Conservation (phyloP, 1,140 invertebrate species). For the Drosophila mauritiana region DNA sequence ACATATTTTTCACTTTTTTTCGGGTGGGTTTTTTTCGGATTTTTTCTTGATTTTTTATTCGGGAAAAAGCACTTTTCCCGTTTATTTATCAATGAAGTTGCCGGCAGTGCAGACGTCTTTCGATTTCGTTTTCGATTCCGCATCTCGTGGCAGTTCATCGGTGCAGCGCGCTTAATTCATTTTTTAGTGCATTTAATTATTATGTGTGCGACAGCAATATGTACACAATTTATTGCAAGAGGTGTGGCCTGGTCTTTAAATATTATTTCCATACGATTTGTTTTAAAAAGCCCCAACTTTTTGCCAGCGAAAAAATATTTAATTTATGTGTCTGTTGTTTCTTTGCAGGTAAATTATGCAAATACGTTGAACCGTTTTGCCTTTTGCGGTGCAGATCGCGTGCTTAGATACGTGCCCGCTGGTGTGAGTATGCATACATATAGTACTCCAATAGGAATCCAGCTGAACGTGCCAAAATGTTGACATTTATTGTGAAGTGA, state of each 20-base stretch:
- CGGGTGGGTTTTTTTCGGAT: slow-evolving; percentile 16
- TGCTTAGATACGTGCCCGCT: slow-evolving; percentile 47
- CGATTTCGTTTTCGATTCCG: slow-evolving; percentile 39
- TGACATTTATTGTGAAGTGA: slow-evolving; percentile 33
- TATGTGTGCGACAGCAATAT: slow-evolving; percentile 64
- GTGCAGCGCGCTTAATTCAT: slow-evolving; percentile 51
- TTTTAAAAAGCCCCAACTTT: slow-evolving; percentile 25
- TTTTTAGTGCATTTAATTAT: slow-evolving; percentile 76
- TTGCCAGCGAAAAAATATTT: slow-evolving; percentile 31
- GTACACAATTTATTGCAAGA: slow-evolving; percentile 76
- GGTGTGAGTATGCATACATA: slow-evolving; percentile 37
- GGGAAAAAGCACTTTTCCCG: slow-evolving; percentile 45
- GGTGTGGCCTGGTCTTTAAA: slow-evolving; percentile 62
- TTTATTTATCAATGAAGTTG: slow-evolving; percentile 81
- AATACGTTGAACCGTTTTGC: slow-evolving; percentile 52
- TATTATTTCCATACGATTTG: slow-evolving; percentile 42
- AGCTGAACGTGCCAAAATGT: slow-evolving; percentile 35
- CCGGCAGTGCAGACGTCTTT: slow-evolving; percentile 71
- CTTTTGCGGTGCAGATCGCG: slow-evolving; percentile 46
- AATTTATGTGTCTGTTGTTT: slow-evolving; percentile 65
- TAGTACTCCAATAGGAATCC: slow-evolving; percentile 26
- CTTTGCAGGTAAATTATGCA: slow-evolving; percentile 76
- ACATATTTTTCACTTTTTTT: slow-evolving; percentile 46
- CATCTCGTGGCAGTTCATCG: slow-evolving; percentile 36
- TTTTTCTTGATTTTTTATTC: slow-evolving; percentile 22